Conservation (phyloP, 2,888 invertebrate genomes). For the Protophormia terraenovae region DNA sequence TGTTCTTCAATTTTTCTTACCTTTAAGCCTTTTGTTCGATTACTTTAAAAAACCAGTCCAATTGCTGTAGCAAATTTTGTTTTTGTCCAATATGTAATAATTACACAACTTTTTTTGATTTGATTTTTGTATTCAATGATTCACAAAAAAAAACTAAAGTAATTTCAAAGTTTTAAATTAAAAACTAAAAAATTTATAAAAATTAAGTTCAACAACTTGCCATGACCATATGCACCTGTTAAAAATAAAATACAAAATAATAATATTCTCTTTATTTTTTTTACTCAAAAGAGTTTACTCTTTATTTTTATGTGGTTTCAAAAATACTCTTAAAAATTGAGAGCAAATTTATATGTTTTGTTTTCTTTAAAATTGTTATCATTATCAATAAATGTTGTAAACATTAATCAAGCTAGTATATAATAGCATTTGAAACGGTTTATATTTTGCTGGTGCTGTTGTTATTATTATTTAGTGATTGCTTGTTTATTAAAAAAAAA, state of each 20-base stretch:
- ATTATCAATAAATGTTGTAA: conserved; percentile 47
- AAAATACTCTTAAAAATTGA: not conserved
- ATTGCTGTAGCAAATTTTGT: not conserved
- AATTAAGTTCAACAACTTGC: conserved; percentile 56
- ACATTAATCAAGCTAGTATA: conserved; percentile 16
- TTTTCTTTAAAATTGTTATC: conserved; percentile 36
- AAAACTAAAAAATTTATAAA: conserved; percentile 18
- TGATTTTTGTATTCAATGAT: not conserved
- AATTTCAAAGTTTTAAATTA: conserved; percentile 1
- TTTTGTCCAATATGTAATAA: conserved; percentile 4
- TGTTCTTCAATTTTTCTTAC: too few species aligned
- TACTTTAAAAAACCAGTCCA: conserved; percentile 10
- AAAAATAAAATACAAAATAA: not conserved
- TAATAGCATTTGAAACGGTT: conserved; percentile 13
- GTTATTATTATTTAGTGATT: not conserved
- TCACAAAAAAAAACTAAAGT: conserved; percentile 23
- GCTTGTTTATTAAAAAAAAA: conserved; percentile 44
- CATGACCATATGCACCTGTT: conserved; percentile 51
- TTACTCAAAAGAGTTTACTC: not conserved
- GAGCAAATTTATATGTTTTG: not conserved
- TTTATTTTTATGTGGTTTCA: not conserved
- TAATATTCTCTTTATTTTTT: not conserved
- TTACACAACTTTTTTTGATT: conserved; percentile 52
- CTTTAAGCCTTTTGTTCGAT: not conserved
- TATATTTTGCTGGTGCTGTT: not conserved